These are phyloP conservation scores for Leucoptera coffeella DNA, from an alignment of 2,888 invertebrate genomes.

Conservation along the genomic window DNA sequence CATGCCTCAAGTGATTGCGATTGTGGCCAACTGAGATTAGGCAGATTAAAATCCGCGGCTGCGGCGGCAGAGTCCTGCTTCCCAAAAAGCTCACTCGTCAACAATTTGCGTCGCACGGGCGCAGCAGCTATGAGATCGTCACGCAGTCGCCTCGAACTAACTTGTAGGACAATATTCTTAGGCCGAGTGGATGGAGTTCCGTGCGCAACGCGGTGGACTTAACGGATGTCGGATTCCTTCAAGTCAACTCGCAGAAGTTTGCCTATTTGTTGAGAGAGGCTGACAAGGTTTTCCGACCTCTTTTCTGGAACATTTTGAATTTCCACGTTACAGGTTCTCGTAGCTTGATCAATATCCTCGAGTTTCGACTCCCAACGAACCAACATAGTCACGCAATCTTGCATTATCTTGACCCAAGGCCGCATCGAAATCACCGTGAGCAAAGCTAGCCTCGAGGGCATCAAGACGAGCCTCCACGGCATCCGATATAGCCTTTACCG, in stretches of 20 bases:
- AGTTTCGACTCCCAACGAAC: neutral
- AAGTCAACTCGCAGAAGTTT: conserved; percentile 1
- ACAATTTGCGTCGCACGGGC: conserved; percentile 2
- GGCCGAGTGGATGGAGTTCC: conserved; percentile 2
- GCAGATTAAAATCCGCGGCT: neutral
- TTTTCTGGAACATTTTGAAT: conserved; percentile 6
- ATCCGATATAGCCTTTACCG: too few relatives aligned
- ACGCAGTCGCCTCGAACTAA: conserved; percentile 4
- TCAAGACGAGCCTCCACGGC: neutral
- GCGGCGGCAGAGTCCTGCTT: too few relatives aligned
- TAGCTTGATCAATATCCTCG: conserved; percentile 4
- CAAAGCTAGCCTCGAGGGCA: neutral
- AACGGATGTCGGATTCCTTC: neutral
- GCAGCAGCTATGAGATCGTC: conserved; percentile 5
- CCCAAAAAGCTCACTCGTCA: conserved; percentile 3
- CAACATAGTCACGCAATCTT: neutral
- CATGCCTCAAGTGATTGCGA: too few relatives aligned
- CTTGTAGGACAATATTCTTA: conserved; percentile 6
- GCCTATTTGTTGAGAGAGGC: conserved; percentile 2
- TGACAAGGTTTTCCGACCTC: conserved; percentile 4
- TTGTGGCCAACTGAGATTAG: too few relatives aligned
- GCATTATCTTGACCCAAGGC: neutral
- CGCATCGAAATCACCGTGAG: neutral
- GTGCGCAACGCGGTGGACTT: conserved; percentile 4
- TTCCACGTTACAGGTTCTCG: conserved; percentile 5